phyloP scores from a whole-genome alignment of 2,888 invertebrate species.

The Carcina quercana region DNA sequence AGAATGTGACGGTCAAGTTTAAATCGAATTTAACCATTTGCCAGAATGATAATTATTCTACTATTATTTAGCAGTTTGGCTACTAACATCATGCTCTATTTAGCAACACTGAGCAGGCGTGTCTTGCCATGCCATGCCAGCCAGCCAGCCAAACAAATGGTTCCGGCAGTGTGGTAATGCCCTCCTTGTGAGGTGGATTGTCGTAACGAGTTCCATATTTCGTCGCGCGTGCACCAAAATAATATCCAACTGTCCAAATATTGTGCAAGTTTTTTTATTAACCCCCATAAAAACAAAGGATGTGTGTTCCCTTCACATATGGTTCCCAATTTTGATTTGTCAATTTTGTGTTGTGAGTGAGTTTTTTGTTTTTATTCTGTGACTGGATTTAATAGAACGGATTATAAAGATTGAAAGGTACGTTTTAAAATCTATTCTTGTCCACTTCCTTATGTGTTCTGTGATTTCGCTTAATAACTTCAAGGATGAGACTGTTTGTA shows the following conservation, averaged over 20 bases:
- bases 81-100: no score
- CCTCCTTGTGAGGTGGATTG: slow-evolving; percentile 30
- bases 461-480: slow-evolving; percentile 19
- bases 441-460: slow-evolving; percentile 9
- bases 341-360: slow-evolving; percentile 55
- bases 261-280: slow-evolving; percentile 60
- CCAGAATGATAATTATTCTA: no score
- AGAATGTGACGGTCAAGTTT: no score
- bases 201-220: slow-evolving; percentile 20
- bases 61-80: no score
- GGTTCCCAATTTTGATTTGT: slow-evolving; percentile 19
- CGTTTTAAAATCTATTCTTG: slow-evolving; percentile 12
- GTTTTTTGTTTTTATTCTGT: slow-evolving; percentile 62
- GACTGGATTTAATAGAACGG: slow-evolving; percentile 64
- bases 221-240: slow-evolving; percentile 63
- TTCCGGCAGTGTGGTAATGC: slow-evolving; percentile 53
- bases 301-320: slow-evolving; percentile 38
- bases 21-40: no score
- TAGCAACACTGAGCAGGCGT: slow-evolving; percentile 13
- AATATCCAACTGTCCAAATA: slow-evolving; percentile 66
- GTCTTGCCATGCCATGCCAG: no score
- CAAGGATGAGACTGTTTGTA: no score
- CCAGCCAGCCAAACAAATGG: slow-evolving; percentile 41
- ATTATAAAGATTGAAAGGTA: slow-evolving; percentile 37
- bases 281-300: slow-evolving; percentile 39